Percentiles rank a stretch among this genome's conserved stretches.
Evolutionary conservation across 2,797 vertebrate genomes (phyloP).

Genomic region (Onychomys arenicola): DNA sequence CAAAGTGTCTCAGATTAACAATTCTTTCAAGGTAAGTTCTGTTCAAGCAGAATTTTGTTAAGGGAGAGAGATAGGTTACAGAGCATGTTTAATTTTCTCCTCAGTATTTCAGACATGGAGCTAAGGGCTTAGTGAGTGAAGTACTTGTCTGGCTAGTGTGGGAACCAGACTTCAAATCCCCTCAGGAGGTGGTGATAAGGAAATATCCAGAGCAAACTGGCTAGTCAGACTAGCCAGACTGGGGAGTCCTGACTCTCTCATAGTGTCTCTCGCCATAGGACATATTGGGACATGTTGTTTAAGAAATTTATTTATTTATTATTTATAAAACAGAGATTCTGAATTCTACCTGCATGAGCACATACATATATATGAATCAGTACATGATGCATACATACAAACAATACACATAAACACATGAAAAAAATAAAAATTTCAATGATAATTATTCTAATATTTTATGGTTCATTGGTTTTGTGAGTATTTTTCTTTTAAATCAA

Average conservation of each 20-base stretch:
- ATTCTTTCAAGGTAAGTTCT: background rate
- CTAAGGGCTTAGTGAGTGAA: background rate
- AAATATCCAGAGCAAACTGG: too few species aligned
- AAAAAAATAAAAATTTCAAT: background rate
- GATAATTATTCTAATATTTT: background rate
- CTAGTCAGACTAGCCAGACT: background rate
- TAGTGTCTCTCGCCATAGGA: too few species aligned
- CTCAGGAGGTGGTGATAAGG: background rate
- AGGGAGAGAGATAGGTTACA: background rate
- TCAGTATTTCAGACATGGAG: background rate
- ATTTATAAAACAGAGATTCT: background rate
- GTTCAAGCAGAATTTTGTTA: background rate
- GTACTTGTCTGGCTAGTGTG: background rate
- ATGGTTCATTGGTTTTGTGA: background rate
- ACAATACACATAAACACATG: background rate
- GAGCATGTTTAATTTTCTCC: background rate
- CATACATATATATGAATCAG: background rate
- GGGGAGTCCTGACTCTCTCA: too few species aligned
- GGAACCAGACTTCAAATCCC: background rate
- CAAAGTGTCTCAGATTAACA: background rate
- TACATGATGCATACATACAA: background rate
- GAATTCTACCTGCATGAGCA: too few species aligned
- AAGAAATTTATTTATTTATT: too few species aligned
- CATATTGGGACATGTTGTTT: too few species aligned
- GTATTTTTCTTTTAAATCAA: background rate